Evolutionary conservation across 2,113 vertebrate genomes (phyloP).

Genomic region (Cheilinus undulatus): DNA sequence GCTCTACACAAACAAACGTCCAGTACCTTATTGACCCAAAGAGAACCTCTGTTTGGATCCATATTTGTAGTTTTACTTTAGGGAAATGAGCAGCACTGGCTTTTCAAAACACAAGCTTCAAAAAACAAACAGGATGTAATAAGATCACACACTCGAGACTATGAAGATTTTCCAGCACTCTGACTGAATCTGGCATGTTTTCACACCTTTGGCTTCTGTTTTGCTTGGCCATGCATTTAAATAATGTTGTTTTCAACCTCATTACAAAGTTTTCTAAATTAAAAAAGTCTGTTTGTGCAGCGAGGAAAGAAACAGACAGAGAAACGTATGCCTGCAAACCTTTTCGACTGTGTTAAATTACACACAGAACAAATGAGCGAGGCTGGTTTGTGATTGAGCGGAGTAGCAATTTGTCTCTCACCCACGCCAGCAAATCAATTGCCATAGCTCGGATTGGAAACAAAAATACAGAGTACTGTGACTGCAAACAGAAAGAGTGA

Average conservation of each 20-base stretch:
- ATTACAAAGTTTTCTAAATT: constrained; percentile 13
- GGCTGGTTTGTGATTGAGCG: constrained; percentile 1
- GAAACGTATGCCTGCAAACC: constrained; percentile 12
- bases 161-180: constrained; percentile 1
- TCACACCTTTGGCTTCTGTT: constrained; percentile 37
- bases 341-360: constrained; percentile 29
- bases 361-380: constrained; percentile 28
- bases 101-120: constrained; percentile 19
- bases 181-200: constrained; percentile 12
- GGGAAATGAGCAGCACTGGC: neutral
- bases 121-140: constrained; percentile 27
- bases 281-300: constrained; percentile 10
- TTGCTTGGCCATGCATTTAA: constrained; percentile 20
- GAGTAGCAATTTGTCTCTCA: constrained; percentile 51
- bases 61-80: constrained; percentile 18
- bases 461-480: constrained; percentile 23
- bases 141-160: constrained; percentile 10
- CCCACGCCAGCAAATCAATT: constrained; percentile 56
- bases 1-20: constrained; percentile 1
- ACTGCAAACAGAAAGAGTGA: constrained; percentile 36
- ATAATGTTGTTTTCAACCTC: constrained; percentile 10
- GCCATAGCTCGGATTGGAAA: constrained; percentile 39
- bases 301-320: neutral
- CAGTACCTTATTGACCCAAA: constrained; percentile 11
- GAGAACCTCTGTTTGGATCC: constrained; percentile 34